These are phyloP conservation scores for Pelodiscus sinensis DNA, from an alignment of 2,113 vertebrate genomes.

Conservation along the genomic window DNA sequence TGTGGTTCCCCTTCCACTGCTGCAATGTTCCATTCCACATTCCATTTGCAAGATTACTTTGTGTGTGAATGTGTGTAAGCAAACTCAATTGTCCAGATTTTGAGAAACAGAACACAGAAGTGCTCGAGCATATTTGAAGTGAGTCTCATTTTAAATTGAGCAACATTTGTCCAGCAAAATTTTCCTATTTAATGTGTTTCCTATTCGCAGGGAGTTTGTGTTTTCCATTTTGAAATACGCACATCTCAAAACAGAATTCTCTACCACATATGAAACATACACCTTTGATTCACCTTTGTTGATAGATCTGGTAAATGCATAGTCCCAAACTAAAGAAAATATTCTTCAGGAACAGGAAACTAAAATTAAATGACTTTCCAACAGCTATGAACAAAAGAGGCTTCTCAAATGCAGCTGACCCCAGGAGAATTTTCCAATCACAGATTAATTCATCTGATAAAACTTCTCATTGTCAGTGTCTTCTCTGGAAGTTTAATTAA, in stretches of 20 bases:
- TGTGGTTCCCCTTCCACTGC: not conserved
- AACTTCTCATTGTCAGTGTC: rapidly evolving
- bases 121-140: not conserved
- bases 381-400: not conserved
- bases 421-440: not conserved
- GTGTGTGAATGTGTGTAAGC: not conserved
- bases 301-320: not conserved
- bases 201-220: not conserved
- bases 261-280: rapidly evolving
- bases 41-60: not conserved
- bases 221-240: not conserved
- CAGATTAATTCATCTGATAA: not conserved
- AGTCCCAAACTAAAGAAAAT: not conserved
- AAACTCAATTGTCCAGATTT: not conserved
- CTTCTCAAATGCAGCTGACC: not conserved
- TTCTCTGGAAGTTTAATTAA: slow-evolving; percentile 6
- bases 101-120: not conserved
- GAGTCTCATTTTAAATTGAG: not conserved
- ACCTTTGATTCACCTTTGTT: too few species aligned
- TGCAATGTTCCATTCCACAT: not conserved
- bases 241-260: not conserved
- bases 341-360: not conserved
- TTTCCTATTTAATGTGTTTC: not conserved
- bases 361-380: not conserved
- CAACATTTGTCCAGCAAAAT: not conserved